Conservation (phyloP, 92 coral and sea anemone genomes). For the Epizoanthus scotinus region DNA sequence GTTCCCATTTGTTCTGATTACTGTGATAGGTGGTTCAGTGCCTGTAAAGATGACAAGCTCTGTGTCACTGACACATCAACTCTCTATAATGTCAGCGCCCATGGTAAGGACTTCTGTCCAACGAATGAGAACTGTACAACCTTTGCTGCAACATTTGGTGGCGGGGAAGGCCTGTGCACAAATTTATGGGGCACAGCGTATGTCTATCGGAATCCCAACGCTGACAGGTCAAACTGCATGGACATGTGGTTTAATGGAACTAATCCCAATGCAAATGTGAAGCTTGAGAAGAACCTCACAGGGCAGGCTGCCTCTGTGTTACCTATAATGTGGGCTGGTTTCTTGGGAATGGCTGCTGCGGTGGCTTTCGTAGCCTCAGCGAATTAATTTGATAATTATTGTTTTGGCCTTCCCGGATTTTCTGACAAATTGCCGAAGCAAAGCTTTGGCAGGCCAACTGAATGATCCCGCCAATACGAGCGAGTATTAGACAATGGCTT, state of each 20-base stretch:
- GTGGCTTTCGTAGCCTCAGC: too few species aligned
- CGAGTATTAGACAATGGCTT: too few species aligned
- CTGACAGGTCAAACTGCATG: conserved; percentile 77
- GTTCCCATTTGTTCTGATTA: conserved; percentile 89
- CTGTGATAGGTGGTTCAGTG: conserved; percentile 88
- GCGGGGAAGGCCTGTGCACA: conserved; percentile 81
- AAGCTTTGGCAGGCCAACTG: too few species aligned
- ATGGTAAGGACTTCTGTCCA: conserved; percentile 77
- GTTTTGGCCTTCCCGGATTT: too few species aligned
- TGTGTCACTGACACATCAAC: conserved; percentile 86
- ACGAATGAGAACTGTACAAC: conserved; percentile 62
- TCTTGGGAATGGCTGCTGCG: too few species aligned
- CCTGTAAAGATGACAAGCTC: conserved; percentile 80
- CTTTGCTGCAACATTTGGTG: conserved; percentile 70
- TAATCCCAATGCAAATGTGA: conserved; percentile 59
- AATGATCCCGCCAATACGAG: too few species aligned
- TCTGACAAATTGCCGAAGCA: too few species aligned
- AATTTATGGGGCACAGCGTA: conserved; percentile 95
- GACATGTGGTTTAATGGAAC: conserved; percentile 68
- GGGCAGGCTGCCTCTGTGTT: neutral
- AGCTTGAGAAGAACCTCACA: conserved; percentile 2
- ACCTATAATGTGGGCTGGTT: neutral
- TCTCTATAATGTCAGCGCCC: conserved; percentile 58
- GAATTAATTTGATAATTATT: too few species aligned
- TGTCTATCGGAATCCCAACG: conserved; percentile 59